phyloP scores from a whole-genome alignment of 2,888 invertebrate genomes.

The Gibbula magus region DNA sequence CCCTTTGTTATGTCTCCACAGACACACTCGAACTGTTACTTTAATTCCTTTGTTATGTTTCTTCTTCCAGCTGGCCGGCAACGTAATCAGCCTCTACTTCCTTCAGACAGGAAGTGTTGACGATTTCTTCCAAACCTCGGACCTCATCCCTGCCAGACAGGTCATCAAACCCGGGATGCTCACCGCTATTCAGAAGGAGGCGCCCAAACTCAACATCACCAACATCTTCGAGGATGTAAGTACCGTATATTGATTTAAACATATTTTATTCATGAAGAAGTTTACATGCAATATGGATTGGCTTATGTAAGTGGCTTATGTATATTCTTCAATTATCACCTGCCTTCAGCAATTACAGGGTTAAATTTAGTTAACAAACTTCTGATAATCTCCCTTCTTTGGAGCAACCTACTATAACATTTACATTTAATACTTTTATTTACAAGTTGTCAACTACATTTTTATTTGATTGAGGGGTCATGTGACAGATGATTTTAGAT shows the following conservation, averaged over 20 bases:
- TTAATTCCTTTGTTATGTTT: background rate
- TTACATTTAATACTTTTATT: too few relatives aligned
- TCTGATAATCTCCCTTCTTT: too few relatives aligned
- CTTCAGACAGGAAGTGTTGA: slow-evolving; percentile 40
- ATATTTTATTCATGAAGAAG: background rate
- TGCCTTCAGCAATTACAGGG: too few relatives aligned
- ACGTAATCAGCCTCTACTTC: slow-evolving; percentile 56
- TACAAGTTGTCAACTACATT: too few relatives aligned
- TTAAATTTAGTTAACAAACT: too few relatives aligned
- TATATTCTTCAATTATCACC: too few relatives aligned
- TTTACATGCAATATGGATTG: background rate
- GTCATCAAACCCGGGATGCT: slow-evolving; percentile 43
- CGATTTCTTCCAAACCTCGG: slow-evolving; percentile 40
- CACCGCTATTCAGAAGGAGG: slow-evolving; percentile 42
- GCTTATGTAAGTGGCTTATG: too few relatives aligned
- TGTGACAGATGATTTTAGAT: background rate
- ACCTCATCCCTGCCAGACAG: slow-evolving; percentile 47
- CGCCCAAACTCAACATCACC: slow-evolving; percentile 53
- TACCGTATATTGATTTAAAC: background rate
- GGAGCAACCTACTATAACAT: too few relatives aligned
- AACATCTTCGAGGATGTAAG: slow-evolving; percentile 50
- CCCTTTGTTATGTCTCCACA: too few relatives aligned
- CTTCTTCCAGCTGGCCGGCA: slow-evolving; percentile 49
- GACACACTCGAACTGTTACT: too few relatives aligned
- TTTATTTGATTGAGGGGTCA: too few relatives aligned